These are phyloP conservation scores for Saccostrea echinata DNA, from an alignment of 1,140 invertebrate species.

Conservation along the genomic window DNA sequence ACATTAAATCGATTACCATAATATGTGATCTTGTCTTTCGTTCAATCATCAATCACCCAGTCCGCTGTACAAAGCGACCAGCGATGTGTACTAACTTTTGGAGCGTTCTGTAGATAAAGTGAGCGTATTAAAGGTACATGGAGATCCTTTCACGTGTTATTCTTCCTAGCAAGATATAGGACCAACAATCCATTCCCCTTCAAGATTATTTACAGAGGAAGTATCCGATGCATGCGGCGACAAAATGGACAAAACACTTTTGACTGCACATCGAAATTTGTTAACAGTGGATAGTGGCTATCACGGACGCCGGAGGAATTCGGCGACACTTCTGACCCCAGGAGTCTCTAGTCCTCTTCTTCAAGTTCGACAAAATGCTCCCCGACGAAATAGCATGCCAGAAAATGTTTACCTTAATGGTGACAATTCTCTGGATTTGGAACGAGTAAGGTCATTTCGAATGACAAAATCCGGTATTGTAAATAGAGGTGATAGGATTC, in stretches of 20 bases:
- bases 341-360: neutral
- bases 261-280: neutral
- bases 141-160: neutral
- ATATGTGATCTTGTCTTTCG: slow-evolving; percentile 36
- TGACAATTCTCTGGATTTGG: slow-evolving; percentile 11
- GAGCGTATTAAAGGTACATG: slow-evolving; percentile 28
- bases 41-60: slow-evolving; percentile 14
- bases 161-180: neutral
- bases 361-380: slow-evolving; percentile 28
- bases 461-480: slow-evolving; percentile 40
- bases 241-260: neutral
- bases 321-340: neutral
- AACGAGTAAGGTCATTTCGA: slow-evolving; percentile 38
- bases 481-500: slow-evolving; percentile 25
- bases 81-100: slow-evolving; percentile 32
- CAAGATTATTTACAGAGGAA: neutral
- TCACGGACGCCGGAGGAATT: neutral
- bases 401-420: neutral
- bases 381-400: slow-evolving; percentile 23
- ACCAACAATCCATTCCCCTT: neutral
- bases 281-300: neutral
- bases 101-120: slow-evolving; percentile 27
- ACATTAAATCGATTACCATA: slow-evolving; percentile 33
- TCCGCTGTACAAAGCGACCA: slow-evolving; percentile 8
- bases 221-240: neutral